Conservation (phyloP, 2,113 vertebrate genomes). For the Epinephelus moara region DNA sequence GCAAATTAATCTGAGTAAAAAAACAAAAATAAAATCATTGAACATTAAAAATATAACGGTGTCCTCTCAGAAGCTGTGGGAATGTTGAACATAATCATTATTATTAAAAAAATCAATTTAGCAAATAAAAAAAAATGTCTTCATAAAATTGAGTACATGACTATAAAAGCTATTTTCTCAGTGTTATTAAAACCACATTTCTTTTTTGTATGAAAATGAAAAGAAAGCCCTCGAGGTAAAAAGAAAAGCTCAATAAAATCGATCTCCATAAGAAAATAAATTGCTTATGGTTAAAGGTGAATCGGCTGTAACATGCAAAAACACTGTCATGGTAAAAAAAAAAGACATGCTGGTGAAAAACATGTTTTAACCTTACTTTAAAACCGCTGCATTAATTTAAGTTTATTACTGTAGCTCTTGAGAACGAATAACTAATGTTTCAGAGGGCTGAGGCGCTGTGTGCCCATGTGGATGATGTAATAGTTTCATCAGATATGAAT, state of each 20-base stretch:
- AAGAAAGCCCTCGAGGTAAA: not conserved
- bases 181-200: not conserved
- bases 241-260: not conserved
- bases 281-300: not conserved
- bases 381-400: not conserved
- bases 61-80: not conserved
- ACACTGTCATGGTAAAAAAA: not conserved
- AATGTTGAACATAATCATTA: not conserved
- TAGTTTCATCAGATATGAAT: slow-evolving; percentile 38
- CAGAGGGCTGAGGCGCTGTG: slow-evolving; percentile 3
- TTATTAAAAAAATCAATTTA: not conserved
- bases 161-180: not conserved
- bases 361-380: not conserved
- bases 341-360: not conserved
- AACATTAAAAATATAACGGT: not conserved
- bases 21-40: not conserved
- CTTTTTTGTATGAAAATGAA: not conserved
- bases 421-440: not conserved
- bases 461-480: slow-evolving; percentile 44
- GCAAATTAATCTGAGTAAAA: not conserved
- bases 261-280: not conserved
- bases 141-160: too few relatives aligned
- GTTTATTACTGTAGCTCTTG: not conserved
- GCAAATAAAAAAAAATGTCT: not conserved
- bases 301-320: not conserved